Evolutionary conservation across 2,797 vertebrate species (phyloP).

Genomic region (Channallabes apus): DNA sequence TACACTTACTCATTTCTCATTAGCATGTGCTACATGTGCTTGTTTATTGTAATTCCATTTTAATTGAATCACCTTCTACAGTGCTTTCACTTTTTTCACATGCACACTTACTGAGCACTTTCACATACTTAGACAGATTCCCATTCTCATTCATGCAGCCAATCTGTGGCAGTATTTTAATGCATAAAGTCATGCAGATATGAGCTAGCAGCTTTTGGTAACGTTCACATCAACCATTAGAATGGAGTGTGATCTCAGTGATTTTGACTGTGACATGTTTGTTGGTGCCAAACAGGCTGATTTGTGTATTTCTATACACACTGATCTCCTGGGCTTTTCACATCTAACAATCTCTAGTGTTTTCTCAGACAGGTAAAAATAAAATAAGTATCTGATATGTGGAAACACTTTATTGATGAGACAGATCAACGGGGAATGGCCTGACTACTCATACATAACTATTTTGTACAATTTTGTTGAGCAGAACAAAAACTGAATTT

Average conservation of each 20-base stretch:
- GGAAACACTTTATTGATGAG: no score
- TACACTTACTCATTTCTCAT: not conserved
- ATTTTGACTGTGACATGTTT: not conserved
- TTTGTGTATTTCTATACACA: not conserved
- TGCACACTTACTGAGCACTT: not conserved
- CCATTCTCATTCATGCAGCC: not conserved
- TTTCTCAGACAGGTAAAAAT: not conserved
- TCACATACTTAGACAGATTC: not conserved
- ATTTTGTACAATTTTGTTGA: no score
- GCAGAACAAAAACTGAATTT: no score
- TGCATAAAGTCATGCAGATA: no score
- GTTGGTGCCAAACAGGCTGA: not conserved
- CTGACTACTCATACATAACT: no score
- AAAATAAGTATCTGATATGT: no score
- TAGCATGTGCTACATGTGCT: not conserved
- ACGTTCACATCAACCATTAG: not conserved
- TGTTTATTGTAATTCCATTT: not conserved
- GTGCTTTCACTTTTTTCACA: not conserved
- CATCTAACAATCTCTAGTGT: not conserved
- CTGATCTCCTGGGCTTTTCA: not conserved
- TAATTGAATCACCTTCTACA: not conserved
- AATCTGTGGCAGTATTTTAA: no score
- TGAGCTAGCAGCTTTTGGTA: no score
- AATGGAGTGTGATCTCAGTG: not conserved
- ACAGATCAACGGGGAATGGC: no score